Percentiles rank a stretch among this genome's conserved stretches.
phyloP scores from a whole-genome alignment of 1,140 invertebrate species.

The Stegodyphus dumicola region DNA sequence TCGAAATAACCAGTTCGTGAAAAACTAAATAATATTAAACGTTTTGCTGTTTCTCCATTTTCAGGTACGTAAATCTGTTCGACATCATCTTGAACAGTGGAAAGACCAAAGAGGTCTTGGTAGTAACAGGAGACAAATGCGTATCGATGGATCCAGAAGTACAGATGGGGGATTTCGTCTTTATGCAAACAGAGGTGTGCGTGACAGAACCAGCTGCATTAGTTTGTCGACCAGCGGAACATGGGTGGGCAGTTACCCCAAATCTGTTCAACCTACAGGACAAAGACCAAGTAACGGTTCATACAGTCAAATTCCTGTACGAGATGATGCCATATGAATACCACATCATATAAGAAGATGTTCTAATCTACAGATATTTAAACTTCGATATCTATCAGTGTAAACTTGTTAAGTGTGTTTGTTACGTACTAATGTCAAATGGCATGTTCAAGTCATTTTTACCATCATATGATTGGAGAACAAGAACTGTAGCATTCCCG shows the following conservation, averaged over 20 bases:
- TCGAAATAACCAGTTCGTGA: too few species aligned
- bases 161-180: conserved; percentile 16
- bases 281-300: conserved; percentile 39
- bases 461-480: too few species aligned
- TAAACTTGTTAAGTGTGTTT: too few species aligned
- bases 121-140: not conserved
- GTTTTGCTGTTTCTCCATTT: not conserved
- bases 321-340: conserved; percentile 32
- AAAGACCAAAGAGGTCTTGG: conserved; percentile 24
- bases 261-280: not conserved
- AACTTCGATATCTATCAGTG: too few species aligned
- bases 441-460: too few species aligned
- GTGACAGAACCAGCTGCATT: conserved; percentile 53
- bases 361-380: too few species aligned
- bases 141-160: not conserved
- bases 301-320: conserved; percentile 42
- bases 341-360: too few species aligned
- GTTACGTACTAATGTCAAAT: too few species aligned
- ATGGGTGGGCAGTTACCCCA: conserved; percentile 22
- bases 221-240: conserved; percentile 46
- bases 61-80: conserved; percentile 50
- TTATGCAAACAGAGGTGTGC: conserved; percentile 30
- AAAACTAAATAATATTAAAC: too few species aligned
- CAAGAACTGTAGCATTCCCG: too few species aligned
- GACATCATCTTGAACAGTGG: conserved; percentile 48